Evolutionary conservation across 2,888 invertebrate genomes (phyloP), one percentile per base, ranked within the genome.

Genomic region (Acleris cristana): DNA sequence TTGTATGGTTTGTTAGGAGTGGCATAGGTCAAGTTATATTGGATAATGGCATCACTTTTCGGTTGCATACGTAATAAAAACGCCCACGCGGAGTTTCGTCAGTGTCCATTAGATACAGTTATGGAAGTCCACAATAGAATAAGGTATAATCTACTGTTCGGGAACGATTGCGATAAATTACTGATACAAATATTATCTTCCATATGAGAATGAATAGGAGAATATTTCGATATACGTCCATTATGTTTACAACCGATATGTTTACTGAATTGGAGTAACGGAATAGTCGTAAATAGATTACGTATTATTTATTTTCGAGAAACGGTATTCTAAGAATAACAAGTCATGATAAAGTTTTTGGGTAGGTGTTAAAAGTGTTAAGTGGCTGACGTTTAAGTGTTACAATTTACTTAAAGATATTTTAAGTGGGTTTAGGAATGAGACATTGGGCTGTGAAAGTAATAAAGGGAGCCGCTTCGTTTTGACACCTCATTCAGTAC

Each of bases 71-170:
- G 18, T 57, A 34, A 52, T 52, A 73, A 72, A 64, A 71, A 76
- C 77, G 74, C 82, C 83, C 76, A 83, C 83, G 75, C 76, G 64
- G 23, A 70, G 71, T 78, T 75, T 74, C 74, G 78, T 76, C 79
- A 82, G 76, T 75, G 75, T 64, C 74, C 74, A 78, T 79, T 78
- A 44, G 40, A 52, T 44, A 79, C 74, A 75, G 81, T 81, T 81
- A 76, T 81, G 78, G 81, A 77, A 77, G 78, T 76, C 79, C 74
- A 76, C 76, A 63, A 59, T 14, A 57, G 51, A 67, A 66, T 49
- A 34, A 14, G 40, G 55, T 21, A 58, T 51, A 54, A 54, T 63
- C 40, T 64, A 54, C 52, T 45, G 62, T 52, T 65, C 58, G 57
- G 57, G 19, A 34, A 40, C 48, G 48, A 51, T 56, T 21, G 8